Conservation (phyloP, 2,888 invertebrate species). For the Muschampia plurimacula region DNA sequence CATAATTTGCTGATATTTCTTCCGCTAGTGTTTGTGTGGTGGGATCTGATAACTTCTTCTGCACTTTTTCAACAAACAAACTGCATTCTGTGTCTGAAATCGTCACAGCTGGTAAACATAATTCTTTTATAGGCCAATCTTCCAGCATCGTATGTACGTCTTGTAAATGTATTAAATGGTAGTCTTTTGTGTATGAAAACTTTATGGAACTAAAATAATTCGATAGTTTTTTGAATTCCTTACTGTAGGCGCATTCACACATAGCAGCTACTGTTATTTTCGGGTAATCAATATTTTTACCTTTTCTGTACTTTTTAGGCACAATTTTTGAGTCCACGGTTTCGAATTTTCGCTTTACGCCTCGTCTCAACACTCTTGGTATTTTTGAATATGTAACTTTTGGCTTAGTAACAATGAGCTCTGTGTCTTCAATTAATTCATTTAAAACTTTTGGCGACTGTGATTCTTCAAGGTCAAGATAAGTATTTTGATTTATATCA, state of each 20-base stretch:
- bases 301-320: slow-evolving; percentile 68
- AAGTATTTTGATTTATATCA: not conserved
- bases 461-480: not conserved
- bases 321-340: slow-evolving; percentile 54
- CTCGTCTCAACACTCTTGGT: slow-evolving; percentile 37
- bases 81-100: slow-evolving; percentile 47
- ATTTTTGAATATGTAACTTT: slow-evolving; percentile 60
- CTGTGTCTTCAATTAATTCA: slow-evolving; percentile 42
- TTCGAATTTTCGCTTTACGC: slow-evolving; percentile 66
- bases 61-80: slow-evolving; percentile 56
- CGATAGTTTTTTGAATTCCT: slow-evolving; percentile 65
- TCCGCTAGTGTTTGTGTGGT: slow-evolving; percentile 63
- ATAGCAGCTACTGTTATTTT: slow-evolving; percentile 57
- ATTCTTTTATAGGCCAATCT: slow-evolving; percentile 65
- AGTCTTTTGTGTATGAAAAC: slow-evolving; percentile 72
- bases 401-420: slow-evolving; percentile 58
- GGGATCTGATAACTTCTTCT: slow-evolving; percentile 54
- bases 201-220: slow-evolving; percentile 70
- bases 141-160: slow-evolving; percentile 59
- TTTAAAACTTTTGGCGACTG: not conserved
- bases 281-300: slow-evolving; percentile 72
- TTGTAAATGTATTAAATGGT: slow-evolving; percentile 65
- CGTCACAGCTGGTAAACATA: slow-evolving; percentile 19
- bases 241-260: slow-evolving; percentile 57
- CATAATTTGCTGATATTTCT: slow-evolving; percentile 70